These are phyloP conservation scores for Trachythela sp. DNA, from an alignment of 64 coral and sea anemone species.

Conservation along the genomic window DNA sequence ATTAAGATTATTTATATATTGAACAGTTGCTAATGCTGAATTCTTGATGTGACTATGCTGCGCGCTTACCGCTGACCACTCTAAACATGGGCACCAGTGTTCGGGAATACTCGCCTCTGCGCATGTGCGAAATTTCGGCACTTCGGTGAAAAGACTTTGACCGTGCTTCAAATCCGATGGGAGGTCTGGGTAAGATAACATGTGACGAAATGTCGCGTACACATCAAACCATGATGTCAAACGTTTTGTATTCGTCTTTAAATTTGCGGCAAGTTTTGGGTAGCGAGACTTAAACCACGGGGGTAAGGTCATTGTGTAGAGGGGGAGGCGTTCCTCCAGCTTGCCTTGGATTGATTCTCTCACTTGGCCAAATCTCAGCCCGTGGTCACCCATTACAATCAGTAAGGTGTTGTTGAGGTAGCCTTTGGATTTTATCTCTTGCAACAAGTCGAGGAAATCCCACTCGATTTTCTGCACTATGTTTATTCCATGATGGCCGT, in stretches of 20 bases:
- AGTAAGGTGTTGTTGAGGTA: slow-evolving; percentile 46
- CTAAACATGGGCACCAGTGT: slow-evolving; percentile 65
- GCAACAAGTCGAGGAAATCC: neutral
- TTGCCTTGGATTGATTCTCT: slow-evolving; percentile 63
- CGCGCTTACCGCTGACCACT: slow-evolving; percentile 39
- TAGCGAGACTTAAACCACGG: slow-evolving; percentile 47
- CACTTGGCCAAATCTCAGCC: slow-evolving; percentile 19
- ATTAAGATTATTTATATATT: slow-evolving; percentile 41
- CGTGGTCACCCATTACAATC: slow-evolving; percentile 58
- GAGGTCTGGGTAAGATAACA: slow-evolving; percentile 44
- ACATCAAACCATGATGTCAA: slow-evolving; percentile 67
- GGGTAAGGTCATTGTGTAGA: slow-evolving; percentile 51
- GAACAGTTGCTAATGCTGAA: neutral
- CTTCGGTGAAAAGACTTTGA: slow-evolving; percentile 51
- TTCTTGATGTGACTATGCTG: slow-evolving; percentile 27
- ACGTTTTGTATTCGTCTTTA: slow-evolving; percentile 36
- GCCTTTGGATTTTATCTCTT: neutral
- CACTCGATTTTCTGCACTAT: neutral
- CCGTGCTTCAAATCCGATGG: slow-evolving; percentile 41
- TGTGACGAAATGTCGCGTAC: slow-evolving; percentile 50
- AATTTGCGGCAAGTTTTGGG: slow-evolving; percentile 33
- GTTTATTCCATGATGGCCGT: neutral
- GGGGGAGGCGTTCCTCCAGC: slow-evolving; percentile 62
- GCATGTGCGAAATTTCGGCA: slow-evolving; percentile 41
- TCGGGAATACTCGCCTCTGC: slow-evolving; percentile 37